Evolutionary conservation across 2,797 vertebrate species (phyloP).

Genomic region (Rhodeus uyekii): DNA sequence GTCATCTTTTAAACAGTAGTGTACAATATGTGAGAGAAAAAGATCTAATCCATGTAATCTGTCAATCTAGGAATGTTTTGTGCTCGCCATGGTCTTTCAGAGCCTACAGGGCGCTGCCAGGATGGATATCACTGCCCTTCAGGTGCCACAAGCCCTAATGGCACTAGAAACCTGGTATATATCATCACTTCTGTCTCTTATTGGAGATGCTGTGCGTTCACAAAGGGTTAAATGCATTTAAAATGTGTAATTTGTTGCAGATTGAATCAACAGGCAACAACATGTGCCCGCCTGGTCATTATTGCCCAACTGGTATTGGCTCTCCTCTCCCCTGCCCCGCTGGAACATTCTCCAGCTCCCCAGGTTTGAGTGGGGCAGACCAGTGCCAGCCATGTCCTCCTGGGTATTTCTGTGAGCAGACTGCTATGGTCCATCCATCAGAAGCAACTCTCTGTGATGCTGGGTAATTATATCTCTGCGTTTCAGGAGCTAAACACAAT

Average conservation of each 20-base stretch:
- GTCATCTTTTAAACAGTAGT: neutral
- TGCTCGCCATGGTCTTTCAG: conserved; percentile 75
- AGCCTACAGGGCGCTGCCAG: conserved; percentile 84
- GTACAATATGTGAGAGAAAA: neutral
- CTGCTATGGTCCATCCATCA: conserved; percentile 74
- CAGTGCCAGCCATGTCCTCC: conserved; percentile 84
- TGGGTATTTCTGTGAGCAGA: conserved; percentile 80
- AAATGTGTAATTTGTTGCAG: conserved; percentile 64
- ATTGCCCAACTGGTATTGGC: conserved; percentile 81
- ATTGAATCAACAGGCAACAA: conserved; percentile 75
- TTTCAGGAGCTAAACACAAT: conserved; percentile 22
- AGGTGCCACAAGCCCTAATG: conserved; percentile 81
- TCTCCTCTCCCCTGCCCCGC: conserved; percentile 83
- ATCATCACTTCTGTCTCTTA: neutral
- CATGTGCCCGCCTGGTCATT: conserved; percentile 85
- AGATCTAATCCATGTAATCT: conserved; percentile 5
- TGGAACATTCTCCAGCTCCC: conserved; percentile 79
- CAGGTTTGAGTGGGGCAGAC: conserved; percentile 73
- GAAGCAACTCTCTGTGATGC: conserved; percentile 78
- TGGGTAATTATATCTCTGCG: conserved; percentile 73
- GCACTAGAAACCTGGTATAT: conserved; percentile 78
- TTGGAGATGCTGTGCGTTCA: neutral
- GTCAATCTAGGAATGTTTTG: conserved; percentile 85
- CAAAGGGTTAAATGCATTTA: neutral
- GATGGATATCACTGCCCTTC: conserved; percentile 82